These are phyloP conservation scores for Hypsopygia costalis DNA, from an alignment of 2,888 invertebrate genomes.

Conservation along the genomic window DNA sequence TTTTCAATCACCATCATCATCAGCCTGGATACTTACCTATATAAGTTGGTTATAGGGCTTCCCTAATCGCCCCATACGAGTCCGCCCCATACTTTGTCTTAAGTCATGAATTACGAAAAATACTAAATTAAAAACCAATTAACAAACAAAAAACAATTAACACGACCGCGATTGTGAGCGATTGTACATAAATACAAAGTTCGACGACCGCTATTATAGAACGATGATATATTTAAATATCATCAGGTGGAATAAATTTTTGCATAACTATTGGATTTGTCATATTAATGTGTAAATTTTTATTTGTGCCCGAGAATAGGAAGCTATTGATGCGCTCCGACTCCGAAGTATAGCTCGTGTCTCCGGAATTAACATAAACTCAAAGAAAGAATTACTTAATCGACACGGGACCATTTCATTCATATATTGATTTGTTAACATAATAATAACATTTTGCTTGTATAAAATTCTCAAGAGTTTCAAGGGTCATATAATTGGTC, in stretches of 20 bases:
- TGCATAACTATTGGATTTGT: conserved; percentile 65
- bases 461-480: not conserved
- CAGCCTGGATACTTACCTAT: no score
- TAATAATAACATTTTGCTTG: not conserved
- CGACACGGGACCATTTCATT: conserved; percentile 16
- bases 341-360: conserved; percentile 29
- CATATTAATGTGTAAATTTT: conserved; percentile 59
- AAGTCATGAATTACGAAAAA: no score
- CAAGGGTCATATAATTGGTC: not conserved
- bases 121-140: no score
- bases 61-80: no score
- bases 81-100: no score
- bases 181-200: conserved; percentile 46
- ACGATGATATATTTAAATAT: conserved; percentile 52
- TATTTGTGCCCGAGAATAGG: conserved; percentile 23
- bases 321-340: conserved; percentile 22
- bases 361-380: conserved; percentile 46
- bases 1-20: no score
- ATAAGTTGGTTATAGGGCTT: no score
- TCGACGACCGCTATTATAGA: conserved; percentile 56
- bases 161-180: conserved; percentile 36
- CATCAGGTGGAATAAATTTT: conserved; percentile 57
- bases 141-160: no score
- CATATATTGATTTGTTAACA: conserved; percentile 15
- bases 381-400: conserved; percentile 23